These are phyloP conservation scores for Agrilus cyanescens DNA, from an alignment of 2,888 invertebrate species.

Conservation along the genomic window DNA sequence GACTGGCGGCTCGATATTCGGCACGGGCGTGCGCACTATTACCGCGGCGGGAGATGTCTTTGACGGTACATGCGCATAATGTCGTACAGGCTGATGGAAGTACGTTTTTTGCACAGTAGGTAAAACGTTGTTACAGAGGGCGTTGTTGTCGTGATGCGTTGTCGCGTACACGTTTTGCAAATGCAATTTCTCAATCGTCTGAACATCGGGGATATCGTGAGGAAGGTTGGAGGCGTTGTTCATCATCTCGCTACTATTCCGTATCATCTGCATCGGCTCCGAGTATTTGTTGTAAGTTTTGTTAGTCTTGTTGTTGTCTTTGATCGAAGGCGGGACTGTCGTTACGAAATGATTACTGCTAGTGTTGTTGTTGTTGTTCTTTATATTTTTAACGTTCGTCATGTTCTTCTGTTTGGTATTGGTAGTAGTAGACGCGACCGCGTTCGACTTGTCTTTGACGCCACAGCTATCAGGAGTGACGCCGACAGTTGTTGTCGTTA, in stretches of 20 bases:
- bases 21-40: not conserved
- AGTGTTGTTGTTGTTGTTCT: conserved; percentile 1
- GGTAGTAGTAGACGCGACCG: not conserved
- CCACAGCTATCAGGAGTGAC: conserved; percentile 13
- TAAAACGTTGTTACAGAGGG: too few species aligned
- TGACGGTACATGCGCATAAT: conserved; percentile 1
- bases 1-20: not conserved
- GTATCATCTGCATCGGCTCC: not conserved
- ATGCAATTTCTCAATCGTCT: conserved; percentile 41
- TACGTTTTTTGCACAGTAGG: too few species aligned
- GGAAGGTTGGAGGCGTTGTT: conserved; percentile 24
- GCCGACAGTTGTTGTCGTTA: conserved; percentile 15
- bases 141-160: conserved; percentile 9
- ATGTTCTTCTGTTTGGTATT: conserved; percentile 5
- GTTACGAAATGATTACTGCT: not conserved
- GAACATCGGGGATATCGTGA: conserved; percentile 35
- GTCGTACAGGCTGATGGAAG: too few species aligned
- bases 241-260: conserved; percentile 3
- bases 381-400: conserved; percentile 1
- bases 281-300: conserved; percentile 3
- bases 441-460: conserved; percentile 7
- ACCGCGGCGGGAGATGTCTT: not conserved
- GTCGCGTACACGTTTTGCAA: conserved; percentile 23
- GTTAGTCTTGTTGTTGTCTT: conserved; percentile 1
- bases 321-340: not conserved